These are phyloP conservation scores for Dryoscopus gambensis DNA, from an alignment of 2,113 vertebrate species.

Conservation along the genomic window DNA sequence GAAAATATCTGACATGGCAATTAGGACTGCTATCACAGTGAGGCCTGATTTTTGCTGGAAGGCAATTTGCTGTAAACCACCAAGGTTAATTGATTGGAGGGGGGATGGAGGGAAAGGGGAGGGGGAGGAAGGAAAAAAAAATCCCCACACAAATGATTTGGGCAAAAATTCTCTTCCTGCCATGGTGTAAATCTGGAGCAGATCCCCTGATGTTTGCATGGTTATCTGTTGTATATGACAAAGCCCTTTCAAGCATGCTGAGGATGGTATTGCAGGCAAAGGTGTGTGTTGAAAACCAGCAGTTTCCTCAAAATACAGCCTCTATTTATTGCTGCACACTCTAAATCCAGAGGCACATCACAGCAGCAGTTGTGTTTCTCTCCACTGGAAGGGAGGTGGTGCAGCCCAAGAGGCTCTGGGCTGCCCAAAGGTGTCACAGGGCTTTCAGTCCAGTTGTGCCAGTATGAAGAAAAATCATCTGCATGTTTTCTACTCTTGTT, in stretches of 20 bases:
- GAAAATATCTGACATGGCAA: conserved; percentile 26
- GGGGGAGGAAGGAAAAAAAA: neutral
- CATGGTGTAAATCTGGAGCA: neutral
- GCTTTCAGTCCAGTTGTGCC: neutral
- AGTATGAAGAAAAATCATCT: neutral
- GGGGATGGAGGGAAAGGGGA: too few species aligned
- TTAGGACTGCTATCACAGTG: neutral
- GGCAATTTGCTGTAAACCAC: neutral
- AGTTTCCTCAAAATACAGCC: neutral
- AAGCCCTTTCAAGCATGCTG: accelerated
- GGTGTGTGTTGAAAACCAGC: neutral
- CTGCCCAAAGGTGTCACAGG: neutral
- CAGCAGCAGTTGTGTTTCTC: neutral
- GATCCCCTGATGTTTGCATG: neutral
- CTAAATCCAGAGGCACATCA: neutral
- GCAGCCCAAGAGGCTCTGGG: neutral
- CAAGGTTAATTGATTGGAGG: neutral
- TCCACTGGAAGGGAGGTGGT: neutral
- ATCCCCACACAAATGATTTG: neutral
- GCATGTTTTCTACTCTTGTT: neutral
- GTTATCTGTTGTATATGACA: accelerated
- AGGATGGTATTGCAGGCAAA: neutral
- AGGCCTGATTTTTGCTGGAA: neutral
- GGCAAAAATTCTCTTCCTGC: neutral
- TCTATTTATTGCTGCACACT: neutral